These are phyloP conservation scores for Emberiza fucata DNA, from an alignment of 2,113 vertebrate genomes.

Conservation along the genomic window DNA sequence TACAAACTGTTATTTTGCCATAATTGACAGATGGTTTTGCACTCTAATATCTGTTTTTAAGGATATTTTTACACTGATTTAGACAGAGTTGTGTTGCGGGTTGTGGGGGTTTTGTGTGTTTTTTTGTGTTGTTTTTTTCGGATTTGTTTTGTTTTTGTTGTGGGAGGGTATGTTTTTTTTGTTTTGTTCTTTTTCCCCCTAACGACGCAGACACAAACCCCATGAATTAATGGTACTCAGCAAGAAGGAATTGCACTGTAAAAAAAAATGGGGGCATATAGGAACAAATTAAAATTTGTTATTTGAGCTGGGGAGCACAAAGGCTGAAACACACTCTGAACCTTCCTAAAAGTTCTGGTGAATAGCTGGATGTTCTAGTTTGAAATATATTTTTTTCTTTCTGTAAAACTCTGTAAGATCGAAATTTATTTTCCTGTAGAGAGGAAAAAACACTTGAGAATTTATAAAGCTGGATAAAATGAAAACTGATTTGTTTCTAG, in stretches of 20 bases:
- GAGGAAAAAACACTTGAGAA: not conserved
- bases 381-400: not conserved
- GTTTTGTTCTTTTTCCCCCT: not conserved
- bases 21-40: conserved; percentile 68
- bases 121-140: not conserved
- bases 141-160: not conserved
- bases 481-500: not conserved
- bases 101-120: not conserved
- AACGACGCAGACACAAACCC: not conserved
- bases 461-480: not conserved
- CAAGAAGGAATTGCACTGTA: not conserved
- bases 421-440: not conserved
- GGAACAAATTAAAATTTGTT: not conserved
- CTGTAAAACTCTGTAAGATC: not conserved
- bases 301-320: not conserved
- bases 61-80: conserved; percentile 65
- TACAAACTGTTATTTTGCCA: conserved; percentile 69
- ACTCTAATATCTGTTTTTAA: conserved; percentile 66
- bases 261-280: not conserved
- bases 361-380: not conserved
- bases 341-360: not conserved
- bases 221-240: not conserved
- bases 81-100: conserved; percentile 1
- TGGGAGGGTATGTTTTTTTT: not conserved
- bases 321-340: not conserved